Conservation (phyloP, 2,888 invertebrate genomes). For the Athalia rosae region DNA sequence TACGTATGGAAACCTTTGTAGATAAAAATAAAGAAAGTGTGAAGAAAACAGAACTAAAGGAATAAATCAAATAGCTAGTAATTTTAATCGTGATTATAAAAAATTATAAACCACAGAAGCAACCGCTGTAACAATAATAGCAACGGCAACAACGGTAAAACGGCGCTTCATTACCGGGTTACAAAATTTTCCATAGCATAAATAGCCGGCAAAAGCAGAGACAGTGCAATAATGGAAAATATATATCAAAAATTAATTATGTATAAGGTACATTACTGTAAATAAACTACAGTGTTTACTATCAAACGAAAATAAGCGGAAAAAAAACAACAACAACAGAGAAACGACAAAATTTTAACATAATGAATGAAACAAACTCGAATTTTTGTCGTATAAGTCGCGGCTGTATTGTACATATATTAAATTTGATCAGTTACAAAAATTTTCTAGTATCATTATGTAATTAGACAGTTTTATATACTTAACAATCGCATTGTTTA, state of each 20-base stretch:
- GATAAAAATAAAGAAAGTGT: no score
- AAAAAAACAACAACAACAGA: no score
- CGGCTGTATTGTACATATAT: slow-evolving; percentile 16
- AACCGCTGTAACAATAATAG: no score
- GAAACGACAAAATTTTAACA: neutral
- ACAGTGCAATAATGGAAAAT: slow-evolving; percentile 39
- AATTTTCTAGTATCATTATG: slow-evolving; percentile 25
- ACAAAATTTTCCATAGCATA: neutral
- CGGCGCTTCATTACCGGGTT: no score
- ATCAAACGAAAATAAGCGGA: neutral
- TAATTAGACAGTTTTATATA: slow-evolving; percentile 37
- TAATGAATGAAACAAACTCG: neutral
- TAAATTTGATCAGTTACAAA: slow-evolving; percentile 17
- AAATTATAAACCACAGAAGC: no score
- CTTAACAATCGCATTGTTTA: slow-evolving; percentile 9
- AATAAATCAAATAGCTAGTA: no score
- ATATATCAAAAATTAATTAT: slow-evolving; percentile 8
- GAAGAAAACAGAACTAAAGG: no score
- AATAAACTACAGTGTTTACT: slow-evolving; percentile 30
- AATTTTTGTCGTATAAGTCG: neutral
- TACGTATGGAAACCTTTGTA: no score
- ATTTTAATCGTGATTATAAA: no score
- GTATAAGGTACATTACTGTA: slow-evolving; percentile 20
- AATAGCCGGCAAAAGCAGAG: slow-evolving; percentile 15
- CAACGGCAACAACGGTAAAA: no score